Conservation (phyloP, 2,113 vertebrate genomes). For the Isurus oxyrinchus region DNA sequence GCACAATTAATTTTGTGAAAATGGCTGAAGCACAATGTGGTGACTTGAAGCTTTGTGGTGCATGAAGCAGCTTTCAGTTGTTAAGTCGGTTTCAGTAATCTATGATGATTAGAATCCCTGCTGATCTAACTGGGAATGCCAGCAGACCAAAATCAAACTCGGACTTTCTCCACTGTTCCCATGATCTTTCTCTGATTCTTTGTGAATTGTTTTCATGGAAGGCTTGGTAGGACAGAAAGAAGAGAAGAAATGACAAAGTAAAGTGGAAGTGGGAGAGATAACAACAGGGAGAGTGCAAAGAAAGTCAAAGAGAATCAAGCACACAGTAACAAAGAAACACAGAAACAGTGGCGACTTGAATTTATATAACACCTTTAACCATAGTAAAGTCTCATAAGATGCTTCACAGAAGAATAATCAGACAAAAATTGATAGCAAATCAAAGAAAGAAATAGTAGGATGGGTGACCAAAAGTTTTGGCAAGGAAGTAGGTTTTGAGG, state of each 20-base stretch:
- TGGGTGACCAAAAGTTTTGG: background rate
- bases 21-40: background rate
- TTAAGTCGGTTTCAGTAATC: background rate
- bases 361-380: background rate
- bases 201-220: background rate
- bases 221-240: background rate
- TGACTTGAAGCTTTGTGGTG: background rate
- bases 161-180: background rate
- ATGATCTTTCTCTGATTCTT: background rate
- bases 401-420: background rate
- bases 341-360: background rate
- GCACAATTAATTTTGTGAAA: background rate
- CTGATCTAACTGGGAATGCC: background rate
- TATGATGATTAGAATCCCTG: background rate
- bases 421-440: background rate
- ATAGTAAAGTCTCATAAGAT: background rate
- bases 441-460: background rate
- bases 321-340: background rate
- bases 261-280: background rate
- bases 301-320: background rate
- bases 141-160: background rate
- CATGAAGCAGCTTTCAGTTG: background rate
- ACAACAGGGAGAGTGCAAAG: background rate
- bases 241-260: background rate
- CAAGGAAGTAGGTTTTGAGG: background rate